phyloP scores from a whole-genome alignment of 2,113 vertebrate genomes.

The Sylvilagus bachmani region DNA sequence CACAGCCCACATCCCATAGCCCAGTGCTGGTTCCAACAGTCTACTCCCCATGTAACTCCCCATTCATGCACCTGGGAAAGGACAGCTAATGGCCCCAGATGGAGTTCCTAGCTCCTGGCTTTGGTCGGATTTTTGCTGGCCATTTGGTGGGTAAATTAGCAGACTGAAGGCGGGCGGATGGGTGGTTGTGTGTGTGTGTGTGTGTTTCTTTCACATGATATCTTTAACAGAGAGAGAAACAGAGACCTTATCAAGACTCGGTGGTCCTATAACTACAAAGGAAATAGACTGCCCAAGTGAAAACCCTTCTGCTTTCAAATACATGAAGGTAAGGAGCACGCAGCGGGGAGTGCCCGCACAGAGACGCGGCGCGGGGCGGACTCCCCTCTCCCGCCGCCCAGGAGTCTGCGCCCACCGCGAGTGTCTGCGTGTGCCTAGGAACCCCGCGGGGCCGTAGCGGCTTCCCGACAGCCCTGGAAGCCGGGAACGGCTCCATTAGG shows the following conservation, averaged over 20 bases:
- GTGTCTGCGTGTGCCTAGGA: accelerated
- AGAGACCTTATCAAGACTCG: not conserved
- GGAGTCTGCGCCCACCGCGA: not conserved
- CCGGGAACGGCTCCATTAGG: not conserved
- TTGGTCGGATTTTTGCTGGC: no score
- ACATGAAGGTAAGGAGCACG: not conserved
- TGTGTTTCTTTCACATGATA: no score
- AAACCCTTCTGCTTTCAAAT: not conserved
- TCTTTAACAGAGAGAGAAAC: not conserved
- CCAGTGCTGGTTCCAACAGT: no score
- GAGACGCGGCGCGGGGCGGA: accelerated
- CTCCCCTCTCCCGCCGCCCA: not conserved
- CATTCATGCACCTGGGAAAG: no score
- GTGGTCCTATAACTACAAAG: not conserved
- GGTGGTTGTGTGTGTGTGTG: no score
- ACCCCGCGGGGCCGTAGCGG: not conserved
- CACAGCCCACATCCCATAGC: no score
- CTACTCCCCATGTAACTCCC: no score
- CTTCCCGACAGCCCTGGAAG: accelerated
- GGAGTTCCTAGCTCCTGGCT: no score
- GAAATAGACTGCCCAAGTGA: not conserved
- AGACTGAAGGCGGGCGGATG: no score
- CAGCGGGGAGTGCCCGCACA: not conserved
- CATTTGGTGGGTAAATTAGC: no score
- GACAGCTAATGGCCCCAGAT: no score